These are phyloP conservation scores for Ernsta delagoae DNA, from an alignment of 2,888 invertebrate genomes.

Conservation along the genomic window DNA sequence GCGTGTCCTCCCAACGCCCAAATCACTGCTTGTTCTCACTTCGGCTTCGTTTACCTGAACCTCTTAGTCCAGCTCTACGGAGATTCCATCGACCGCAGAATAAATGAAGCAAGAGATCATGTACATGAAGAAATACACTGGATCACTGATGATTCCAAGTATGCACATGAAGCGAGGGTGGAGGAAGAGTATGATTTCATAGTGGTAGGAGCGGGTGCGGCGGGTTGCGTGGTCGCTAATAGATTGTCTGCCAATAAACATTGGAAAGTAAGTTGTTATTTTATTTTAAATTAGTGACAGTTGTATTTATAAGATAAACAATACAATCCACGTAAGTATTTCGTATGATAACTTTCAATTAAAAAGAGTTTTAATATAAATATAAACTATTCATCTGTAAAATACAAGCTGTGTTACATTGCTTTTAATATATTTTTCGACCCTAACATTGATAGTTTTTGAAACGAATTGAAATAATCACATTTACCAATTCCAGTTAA, in stretches of 20 bases:
- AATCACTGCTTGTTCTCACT: slow-evolving; percentile 56
- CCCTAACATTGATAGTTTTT: too few relatives aligned
- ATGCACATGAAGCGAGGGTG: slow-evolving; percentile 35
- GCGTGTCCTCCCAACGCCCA: slow-evolving; percentile 52
- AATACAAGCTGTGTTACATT: too few relatives aligned
- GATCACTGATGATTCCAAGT: slow-evolving; percentile 27
- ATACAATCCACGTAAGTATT: too few relatives aligned
- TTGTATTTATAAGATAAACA: too few relatives aligned
- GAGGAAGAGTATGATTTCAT: slow-evolving; percentile 62
- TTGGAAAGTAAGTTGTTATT: slow-evolving; percentile 55
- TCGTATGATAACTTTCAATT: too few relatives aligned
- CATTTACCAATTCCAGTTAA: too few relatives aligned
- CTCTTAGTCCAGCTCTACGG: slow-evolving; percentile 59
- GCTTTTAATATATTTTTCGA: too few relatives aligned
- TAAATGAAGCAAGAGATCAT: slow-evolving; percentile 34
- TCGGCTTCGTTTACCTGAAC: slow-evolving; percentile 59
- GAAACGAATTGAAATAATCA: too few relatives aligned
- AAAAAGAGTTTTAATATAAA: too few relatives aligned
- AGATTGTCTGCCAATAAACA: slow-evolving; percentile 55
- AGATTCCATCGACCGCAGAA: slow-evolving; percentile 50
- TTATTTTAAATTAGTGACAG: too few relatives aligned
- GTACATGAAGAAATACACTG: background rate
- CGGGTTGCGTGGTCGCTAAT: slow-evolving; percentile 67
- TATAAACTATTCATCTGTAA: too few relatives aligned
- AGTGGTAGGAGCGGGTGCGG: slow-evolving; percentile 66